These are phyloP conservation scores for Chaenodraco wilsoni DNA, from an alignment of 2,797 vertebrate genomes.

Conservation along the genomic window DNA sequence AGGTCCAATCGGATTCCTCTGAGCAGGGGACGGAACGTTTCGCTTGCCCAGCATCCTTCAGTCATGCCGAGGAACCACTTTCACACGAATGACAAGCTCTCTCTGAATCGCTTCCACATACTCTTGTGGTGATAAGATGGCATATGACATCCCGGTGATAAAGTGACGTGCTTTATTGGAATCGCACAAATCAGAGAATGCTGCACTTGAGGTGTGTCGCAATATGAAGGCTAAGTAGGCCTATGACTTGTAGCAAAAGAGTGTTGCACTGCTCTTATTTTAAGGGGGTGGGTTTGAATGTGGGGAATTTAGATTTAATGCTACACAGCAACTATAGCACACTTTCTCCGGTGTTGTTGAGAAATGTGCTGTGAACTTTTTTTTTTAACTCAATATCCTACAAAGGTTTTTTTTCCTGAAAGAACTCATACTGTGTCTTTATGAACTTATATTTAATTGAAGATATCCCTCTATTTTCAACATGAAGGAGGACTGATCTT, in stretches of 20 bases:
- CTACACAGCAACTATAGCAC: neutral
- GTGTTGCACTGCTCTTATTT: constrained; percentile 46
- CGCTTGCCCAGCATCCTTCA: constrained; percentile 33
- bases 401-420: neutral
- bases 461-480: neutral
- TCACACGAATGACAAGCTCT: constrained; percentile 36
- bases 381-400: neutral
- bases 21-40: constrained; percentile 25
- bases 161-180: constrained; percentile 16
- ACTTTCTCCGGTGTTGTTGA: neutral
- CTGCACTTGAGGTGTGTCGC: constrained; percentile 9
- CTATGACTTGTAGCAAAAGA: constrained; percentile 25
- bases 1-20: constrained; percentile 41
- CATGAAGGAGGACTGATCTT: neutral
- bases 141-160: constrained; percentile 22
- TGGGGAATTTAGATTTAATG: neutral
- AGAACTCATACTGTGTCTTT: neutral
- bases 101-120: constrained; percentile 41
- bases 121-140: constrained; percentile 27
- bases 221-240: constrained; percentile 66
- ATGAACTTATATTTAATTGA: neutral
- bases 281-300: constrained; percentile 10
- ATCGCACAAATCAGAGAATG: constrained; percentile 45
- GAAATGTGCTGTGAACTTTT: neutral
- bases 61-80: constrained; percentile 43